phyloP scores from a whole-genome alignment of 2,888 invertebrate species.

The Invenusta paracnida region DNA sequence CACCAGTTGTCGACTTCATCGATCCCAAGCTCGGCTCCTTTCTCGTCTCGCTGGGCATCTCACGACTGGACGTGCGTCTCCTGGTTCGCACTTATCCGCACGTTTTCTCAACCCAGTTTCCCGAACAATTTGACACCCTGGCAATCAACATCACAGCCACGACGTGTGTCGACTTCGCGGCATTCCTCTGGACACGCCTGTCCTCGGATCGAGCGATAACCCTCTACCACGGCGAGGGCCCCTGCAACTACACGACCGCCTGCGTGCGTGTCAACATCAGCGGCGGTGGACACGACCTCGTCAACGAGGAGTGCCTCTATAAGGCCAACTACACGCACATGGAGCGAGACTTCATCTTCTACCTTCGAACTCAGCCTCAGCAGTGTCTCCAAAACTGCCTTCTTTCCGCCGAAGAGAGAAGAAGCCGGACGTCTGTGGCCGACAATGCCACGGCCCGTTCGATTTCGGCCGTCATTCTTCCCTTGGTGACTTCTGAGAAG shows the following conservation, averaged over 20 bases:
- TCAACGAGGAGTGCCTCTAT: neutral
- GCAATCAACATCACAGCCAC: neutral
- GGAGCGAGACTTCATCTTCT: neutral
- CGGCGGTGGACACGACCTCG: neutral
- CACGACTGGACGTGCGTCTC: neutral
- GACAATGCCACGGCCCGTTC: too few relatives aligned
- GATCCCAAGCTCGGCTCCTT: neutral
- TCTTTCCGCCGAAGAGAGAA: too few relatives aligned
- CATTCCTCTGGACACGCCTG: neutral
- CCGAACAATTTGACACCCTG: neutral
- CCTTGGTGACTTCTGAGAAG: too few relatives aligned
- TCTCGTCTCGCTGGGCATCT: neutral
- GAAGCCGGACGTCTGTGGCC: too few relatives aligned
- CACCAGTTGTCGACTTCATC: neutral
- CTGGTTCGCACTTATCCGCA: neutral
- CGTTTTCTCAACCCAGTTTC: neutral
- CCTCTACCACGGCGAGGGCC: neutral
- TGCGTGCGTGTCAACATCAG: neutral
- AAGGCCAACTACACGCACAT: neutral
- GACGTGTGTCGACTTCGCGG: neutral
- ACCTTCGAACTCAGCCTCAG: neutral
- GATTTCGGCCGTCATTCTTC: too few relatives aligned
- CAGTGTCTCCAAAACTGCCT: neutral
- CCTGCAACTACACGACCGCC: neutral
- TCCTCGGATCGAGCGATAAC: neutral